These are phyloP conservation scores for Chrysemys picta DNA, from an alignment of 2,113 vertebrate genomes.

Conservation along the genomic window DNA sequence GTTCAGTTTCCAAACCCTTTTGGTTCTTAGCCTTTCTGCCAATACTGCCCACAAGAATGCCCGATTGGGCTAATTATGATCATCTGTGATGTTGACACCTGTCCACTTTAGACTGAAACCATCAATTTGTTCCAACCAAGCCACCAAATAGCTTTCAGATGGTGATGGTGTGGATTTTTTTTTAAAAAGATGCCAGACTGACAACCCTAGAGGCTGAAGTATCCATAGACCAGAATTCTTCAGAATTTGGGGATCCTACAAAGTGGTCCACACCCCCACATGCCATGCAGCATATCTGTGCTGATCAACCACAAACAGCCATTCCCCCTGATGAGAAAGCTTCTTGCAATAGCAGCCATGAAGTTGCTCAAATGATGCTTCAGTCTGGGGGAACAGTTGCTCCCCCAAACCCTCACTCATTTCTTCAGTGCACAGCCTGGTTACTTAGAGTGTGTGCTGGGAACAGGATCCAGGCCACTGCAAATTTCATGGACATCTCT, in stretches of 20 bases:
- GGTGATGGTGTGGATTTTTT: background rate
- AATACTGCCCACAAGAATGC: background rate
- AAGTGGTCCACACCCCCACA: background rate
- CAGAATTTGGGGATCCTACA: background rate
- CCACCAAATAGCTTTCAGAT: background rate
- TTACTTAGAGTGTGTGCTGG: background rate
- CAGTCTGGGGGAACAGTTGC: background rate
- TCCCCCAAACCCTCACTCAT: background rate
- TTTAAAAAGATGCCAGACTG: background rate
- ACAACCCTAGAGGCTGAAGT: background rate
- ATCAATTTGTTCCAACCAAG: background rate
- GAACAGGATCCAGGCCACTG: background rate
- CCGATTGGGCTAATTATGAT: background rate
- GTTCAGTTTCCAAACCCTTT: background rate
- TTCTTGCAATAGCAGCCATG: background rate
- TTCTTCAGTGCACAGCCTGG: background rate
- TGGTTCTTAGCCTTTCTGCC: background rate
- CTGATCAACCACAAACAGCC: background rate
- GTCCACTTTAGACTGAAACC: background rate
- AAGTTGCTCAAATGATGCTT: background rate
- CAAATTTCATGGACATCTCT: background rate
- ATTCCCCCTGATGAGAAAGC: background rate
- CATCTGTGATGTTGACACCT: background rate
- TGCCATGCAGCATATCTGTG: accelerated
- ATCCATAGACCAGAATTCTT: background rate